These are phyloP conservation scores for Nyctereutes procyonoides DNA, from an alignment of 2,113 vertebrate species.

Conservation along the genomic window DNA sequence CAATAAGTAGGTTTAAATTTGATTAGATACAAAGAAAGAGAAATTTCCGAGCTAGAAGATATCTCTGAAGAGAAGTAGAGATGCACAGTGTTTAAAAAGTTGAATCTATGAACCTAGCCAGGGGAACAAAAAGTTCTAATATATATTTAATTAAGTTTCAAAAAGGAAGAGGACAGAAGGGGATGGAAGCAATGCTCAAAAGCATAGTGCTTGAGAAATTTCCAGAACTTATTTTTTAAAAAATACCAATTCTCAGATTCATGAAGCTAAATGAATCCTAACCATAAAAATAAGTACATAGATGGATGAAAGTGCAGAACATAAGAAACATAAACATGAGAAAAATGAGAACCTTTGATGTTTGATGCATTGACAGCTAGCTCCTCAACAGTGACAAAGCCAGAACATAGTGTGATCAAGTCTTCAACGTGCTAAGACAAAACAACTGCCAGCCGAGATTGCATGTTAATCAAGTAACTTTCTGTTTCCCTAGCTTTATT, in stretches of 20 bases:
- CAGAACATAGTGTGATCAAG: neutral
- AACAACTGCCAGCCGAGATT: neutral
- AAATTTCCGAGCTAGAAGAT: neutral
- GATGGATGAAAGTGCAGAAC: neutral
- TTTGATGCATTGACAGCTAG: neutral
- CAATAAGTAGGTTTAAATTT: neutral
- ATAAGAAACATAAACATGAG: conserved; percentile 20
- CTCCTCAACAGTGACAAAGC: neutral
- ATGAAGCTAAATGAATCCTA: conserved; percentile 17
- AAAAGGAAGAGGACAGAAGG: neutral
- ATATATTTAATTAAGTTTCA: neutral
- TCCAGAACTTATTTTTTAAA: conserved; percentile 19
- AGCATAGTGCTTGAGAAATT: neutral
- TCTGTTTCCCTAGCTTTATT: neutral
- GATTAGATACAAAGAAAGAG: neutral
- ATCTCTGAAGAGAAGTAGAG: neutral
- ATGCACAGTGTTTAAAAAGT: neutral
- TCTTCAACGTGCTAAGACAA: neutral
- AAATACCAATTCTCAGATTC: neutral
- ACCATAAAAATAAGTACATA: conserved; percentile 20
- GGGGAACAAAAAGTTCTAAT: neutral
- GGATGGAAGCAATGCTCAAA: neutral
- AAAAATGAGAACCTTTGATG: neutral
- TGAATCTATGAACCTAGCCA: neutral
- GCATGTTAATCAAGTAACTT: conserved; percentile 41